Conservation (phyloP, 2,113 vertebrate genomes). For the Melospiza melodia region DNA sequence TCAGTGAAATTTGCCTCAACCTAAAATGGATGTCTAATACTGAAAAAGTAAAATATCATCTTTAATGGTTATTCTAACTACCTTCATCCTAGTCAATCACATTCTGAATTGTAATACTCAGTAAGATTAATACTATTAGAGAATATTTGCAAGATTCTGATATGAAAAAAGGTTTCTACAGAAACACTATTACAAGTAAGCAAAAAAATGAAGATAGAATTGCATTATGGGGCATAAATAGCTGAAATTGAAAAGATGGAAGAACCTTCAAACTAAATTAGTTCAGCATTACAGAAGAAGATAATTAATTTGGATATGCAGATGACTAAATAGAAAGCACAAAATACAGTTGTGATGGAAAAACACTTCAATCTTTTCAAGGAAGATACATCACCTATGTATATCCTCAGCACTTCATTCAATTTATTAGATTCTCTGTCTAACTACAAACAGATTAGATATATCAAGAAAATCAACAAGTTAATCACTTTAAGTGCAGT, state of each 20-base stretch:
- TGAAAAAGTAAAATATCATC: not conserved
- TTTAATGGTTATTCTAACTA: not conserved
- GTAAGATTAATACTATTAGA: not conserved
- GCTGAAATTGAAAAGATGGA: not conserved
- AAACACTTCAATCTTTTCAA: not conserved
- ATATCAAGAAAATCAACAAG: slow-evolving; percentile 3
- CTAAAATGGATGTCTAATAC: not conserved
- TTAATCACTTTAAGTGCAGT: not conserved
- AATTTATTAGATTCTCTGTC: not conserved
- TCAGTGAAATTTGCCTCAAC: not conserved
- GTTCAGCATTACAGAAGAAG: not conserved
- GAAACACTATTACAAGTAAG: not conserved
- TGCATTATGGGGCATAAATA: not conserved
- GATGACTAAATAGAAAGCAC: not conserved
- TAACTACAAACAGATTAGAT: not conserved
- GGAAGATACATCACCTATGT: not conserved
- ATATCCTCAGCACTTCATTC: not conserved
- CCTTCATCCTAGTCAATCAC: not conserved
- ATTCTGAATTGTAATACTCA: not conserved
- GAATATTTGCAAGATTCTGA: not conserved
- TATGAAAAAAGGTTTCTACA: not conserved
- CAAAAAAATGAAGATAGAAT: not conserved
- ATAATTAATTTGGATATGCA: slow-evolving; percentile 8
- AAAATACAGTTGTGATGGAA: not conserved
- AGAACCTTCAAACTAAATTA: slow-evolving; percentile 7